Conservation (phyloP, 2,113 vertebrate species). For the Xerus inauris region DNA sequence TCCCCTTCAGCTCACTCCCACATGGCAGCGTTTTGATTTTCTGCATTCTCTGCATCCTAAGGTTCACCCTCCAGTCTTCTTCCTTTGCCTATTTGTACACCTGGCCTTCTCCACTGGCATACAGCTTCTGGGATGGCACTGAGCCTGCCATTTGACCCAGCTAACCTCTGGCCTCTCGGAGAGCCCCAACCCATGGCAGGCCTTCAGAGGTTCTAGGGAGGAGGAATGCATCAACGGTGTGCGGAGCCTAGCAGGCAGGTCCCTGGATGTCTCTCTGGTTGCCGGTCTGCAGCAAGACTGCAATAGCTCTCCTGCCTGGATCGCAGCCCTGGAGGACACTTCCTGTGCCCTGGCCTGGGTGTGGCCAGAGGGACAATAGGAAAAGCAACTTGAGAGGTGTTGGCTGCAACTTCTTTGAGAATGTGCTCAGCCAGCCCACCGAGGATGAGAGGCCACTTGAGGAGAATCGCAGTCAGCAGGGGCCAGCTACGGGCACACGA, state of each 20-base stretch:
- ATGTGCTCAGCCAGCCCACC: fast-evolving
- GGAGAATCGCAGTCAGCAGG: not conserved
- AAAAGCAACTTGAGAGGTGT: not conserved
- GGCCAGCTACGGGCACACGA: fast-evolving
- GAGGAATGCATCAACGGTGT: not conserved
- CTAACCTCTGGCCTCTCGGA: not conserved
- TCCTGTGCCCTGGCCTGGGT: not conserved
- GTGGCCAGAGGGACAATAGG: not conserved
- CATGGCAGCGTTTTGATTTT: too few species aligned
- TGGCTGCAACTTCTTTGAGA: not conserved
- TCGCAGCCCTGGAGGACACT: fast-evolving
- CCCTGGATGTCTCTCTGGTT: not conserved
- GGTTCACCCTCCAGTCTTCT: not conserved
- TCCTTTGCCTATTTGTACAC: not conserved
- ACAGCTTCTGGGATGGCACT: not conserved
- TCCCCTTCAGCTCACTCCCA: fast-evolving
- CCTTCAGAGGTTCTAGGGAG: fast-evolving
- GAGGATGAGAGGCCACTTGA: not conserved
- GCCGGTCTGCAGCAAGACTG: too few species aligned
- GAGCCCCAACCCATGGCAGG: fast-evolving
- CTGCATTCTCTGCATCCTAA: fast-evolving
- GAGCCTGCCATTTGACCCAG: not conserved
- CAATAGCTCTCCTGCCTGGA: too few species aligned
- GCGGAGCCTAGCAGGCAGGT: not conserved
- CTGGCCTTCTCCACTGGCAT: not conserved